Base-by-base conservation (phyloP, 2,888 invertebrate species). In the Keiferia lycopersicella region DNA sequence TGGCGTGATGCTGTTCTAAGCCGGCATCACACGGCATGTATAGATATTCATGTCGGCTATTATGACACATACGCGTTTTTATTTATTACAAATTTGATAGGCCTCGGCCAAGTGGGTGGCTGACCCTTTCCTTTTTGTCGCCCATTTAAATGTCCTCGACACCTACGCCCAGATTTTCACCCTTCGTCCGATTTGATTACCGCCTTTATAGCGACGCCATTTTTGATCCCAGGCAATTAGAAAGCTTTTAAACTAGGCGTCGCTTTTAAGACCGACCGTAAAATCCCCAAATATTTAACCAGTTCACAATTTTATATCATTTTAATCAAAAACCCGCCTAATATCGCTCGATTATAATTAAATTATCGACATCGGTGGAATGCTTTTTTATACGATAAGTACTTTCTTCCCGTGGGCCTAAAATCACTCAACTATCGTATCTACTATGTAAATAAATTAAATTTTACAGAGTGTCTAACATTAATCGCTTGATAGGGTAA, bases 371-470 rank as follows among this genome's bases (percentile, higher is more conserved):
- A 68, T 66, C 67, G 70, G 65, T 69, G 77, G 79, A 80, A 77
- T 77, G 78, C n/a, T 26, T 34, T 26, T 56, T 63, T 58, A 26
- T n/a, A 45, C 22, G 26, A 62, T 57, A n/a, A n/a, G n/a, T n/a
- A 63, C 58, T 45, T 62, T 58, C 70, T 64, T 70, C 53, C 51
- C 20, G 53, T 53, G 62, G 65, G 66, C 65, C 69, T 70, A 68
- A 73, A 76, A 75, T 77, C 79, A 76, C 73, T 77, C 73, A 68
- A 65, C 71, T 74, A 73, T 78, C 73, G 68, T 83, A 83, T 83
- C 80, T 75, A 11, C 71, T 75, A 81, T 76, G 80, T 83, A 80
- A 82, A 86, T 84, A 84, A 83, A 84, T 84, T 82, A 75, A 82
- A 82, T 81, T 86, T 86, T 81, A 86, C 79, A 78, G 77, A 77